Percentiles rank a stretch among this genome's conserved stretches.
Evolutionary conservation across 2,888 invertebrate genomes (phyloP).

Genomic region (Eupsilia transversa): DNA sequence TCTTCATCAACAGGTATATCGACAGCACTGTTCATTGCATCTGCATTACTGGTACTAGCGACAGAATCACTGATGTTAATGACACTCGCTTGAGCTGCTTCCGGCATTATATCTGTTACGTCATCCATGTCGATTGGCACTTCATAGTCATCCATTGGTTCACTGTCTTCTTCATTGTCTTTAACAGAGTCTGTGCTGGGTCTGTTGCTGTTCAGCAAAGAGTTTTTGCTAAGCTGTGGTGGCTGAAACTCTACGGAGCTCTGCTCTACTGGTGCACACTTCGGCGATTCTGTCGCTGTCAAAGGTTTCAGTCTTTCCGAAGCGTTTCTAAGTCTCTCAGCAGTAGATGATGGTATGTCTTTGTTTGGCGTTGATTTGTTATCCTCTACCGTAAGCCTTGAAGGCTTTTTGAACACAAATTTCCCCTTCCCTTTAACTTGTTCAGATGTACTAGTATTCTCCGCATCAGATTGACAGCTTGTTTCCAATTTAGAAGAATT

Average conservation of each 20-base stretch:
- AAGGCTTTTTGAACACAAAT: slow-evolving; percentile 86
- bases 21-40: slow-evolving; percentile 65
- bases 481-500: slow-evolving; percentile 69
- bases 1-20: slow-evolving; percentile 87
- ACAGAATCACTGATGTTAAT: slow-evolving; percentile 79
- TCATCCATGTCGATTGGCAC: slow-evolving; percentile 79
- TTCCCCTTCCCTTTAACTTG: slow-evolving; percentile 81
- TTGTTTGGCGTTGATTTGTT: slow-evolving; percentile 70
- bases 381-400: slow-evolving; percentile 75
- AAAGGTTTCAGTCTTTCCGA: slow-evolving; percentile 83
- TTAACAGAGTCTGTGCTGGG: slow-evolving; percentile 75
- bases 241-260: slow-evolving; percentile 87
- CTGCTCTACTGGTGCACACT: slow-evolving; percentile 73
- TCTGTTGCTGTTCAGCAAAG: slow-evolving; percentile 73
- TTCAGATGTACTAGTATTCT: slow-evolving; percentile 69
- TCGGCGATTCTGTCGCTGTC: slow-evolving; percentile 70
- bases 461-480: slow-evolving; percentile 71
- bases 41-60: slow-evolving; percentile 71
- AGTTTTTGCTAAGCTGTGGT: slow-evolving; percentile 77
- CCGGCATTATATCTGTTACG: slow-evolving; percentile 73
- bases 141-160: slow-evolving; percentile 73
- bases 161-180: slow-evolving; percentile 66
- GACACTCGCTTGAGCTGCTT: slow-evolving; percentile 68
- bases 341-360: slow-evolving; percentile 81
- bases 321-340: slow-evolving; percentile 81